A percentile compares a stretch with the other conserved stretches of the same genome.
Conservation (phyloP, 53 echinoderm and acorn worm genomes). For the Paelopatides confundens region DNA sequence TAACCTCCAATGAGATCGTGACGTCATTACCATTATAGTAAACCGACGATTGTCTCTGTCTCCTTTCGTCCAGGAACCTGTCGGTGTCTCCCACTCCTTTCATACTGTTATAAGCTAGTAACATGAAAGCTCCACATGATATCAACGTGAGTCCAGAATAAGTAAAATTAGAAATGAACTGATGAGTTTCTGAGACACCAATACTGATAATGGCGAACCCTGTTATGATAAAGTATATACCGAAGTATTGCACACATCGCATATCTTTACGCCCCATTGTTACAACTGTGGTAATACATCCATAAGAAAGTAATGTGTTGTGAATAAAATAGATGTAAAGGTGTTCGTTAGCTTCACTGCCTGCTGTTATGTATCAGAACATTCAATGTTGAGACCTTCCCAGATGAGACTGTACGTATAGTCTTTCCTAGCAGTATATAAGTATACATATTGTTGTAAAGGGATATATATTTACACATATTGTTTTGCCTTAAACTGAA, state of each 20-base stretch:
- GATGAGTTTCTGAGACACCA: conserved; percentile 2
- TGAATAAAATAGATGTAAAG: too few species aligned
- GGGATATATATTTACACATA: too few species aligned
- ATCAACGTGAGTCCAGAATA: conserved; percentile 23
- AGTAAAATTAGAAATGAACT: not conserved
- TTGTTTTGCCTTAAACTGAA: too few species aligned
- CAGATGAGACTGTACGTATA: too few species aligned
- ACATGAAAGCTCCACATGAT: conserved; percentile 30
- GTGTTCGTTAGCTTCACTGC: too few species aligned
- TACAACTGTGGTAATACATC: not conserved
- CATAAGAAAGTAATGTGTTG: too few species aligned
- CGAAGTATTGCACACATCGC: conserved; percentile 42
- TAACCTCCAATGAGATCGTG: conserved; percentile 1
- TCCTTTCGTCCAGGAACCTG: not conserved
- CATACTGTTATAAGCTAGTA: conserved; percentile 8
- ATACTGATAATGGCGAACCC: conserved; percentile 28
- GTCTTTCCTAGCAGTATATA: too few species aligned
- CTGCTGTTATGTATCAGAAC: too few species aligned
- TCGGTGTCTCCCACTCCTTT: not conserved
- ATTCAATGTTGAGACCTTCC: too few species aligned
- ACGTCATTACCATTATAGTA: conserved; percentile 13
- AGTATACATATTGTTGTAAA: too few species aligned
- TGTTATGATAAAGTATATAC: conserved; percentile 19
- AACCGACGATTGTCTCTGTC: not conserved
- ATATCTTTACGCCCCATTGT: not conserved